Evolutionary conservation across 2,888 invertebrate species (phyloP).

Genomic region (Tetrapedia diversipes): DNA sequence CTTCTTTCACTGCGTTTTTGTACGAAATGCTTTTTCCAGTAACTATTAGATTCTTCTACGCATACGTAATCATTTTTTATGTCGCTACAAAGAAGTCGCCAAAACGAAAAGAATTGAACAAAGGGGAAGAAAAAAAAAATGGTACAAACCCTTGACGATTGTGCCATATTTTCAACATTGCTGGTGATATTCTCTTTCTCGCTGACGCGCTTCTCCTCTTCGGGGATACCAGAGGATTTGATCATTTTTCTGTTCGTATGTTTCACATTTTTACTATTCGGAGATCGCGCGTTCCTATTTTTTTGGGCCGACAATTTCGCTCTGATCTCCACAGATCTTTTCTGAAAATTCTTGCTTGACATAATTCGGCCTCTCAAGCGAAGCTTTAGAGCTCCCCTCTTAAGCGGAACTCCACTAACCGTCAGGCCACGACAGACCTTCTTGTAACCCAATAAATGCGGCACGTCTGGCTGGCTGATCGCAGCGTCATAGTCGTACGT

Average conservation of each 20-base stretch:
- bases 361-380: conserved; percentile 22
- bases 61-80: not conserved
- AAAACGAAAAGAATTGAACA: not conserved
- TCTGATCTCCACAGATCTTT: conserved; percentile 31
- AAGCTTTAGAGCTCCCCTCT: conserved; percentile 18
- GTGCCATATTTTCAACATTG: conserved; percentile 5
- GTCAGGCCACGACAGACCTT: conserved; percentile 17
- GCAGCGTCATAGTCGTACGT: conserved; percentile 68
- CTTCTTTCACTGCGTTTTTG: conserved; percentile 13
- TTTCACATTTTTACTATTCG: not conserved
- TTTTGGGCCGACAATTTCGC: conserved; percentile 2
- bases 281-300: not conserved
- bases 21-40: conserved; percentile 3
- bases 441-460: conserved; percentile 46
- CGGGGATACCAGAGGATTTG: not conserved
- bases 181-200: conserved; percentile 27
- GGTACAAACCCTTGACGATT: conserved; percentile 22
- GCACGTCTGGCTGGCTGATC: conserved; percentile 66
- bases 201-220: conserved; percentile 7
- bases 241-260: not conserved
- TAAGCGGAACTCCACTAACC: conserved; percentile 32
- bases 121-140: too few relatives aligned
- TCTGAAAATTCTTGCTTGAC: conserved; percentile 48
- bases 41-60: not conserved
- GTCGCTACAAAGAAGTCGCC: not conserved